phyloP scores from a whole-genome alignment of 2,797 vertebrate species.

The Urophycis tenuis region DNA sequence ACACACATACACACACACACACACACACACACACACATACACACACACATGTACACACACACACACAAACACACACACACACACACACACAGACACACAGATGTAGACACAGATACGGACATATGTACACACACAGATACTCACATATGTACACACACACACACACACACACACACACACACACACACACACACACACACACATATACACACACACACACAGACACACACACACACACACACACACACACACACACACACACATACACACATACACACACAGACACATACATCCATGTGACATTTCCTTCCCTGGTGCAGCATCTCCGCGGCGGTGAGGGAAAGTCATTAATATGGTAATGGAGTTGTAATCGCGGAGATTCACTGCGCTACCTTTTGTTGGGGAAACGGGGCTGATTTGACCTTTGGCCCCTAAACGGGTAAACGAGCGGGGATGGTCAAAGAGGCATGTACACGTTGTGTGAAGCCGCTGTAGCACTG shows the following conservation, averaged over 20 bases:
- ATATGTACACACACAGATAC: neutral
- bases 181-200: neutral
- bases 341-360: constrained; percentile 65
- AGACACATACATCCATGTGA: neutral
- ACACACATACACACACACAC: neutral
- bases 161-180: neutral
- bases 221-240: neutral
- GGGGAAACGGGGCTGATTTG: constrained; percentile 46
- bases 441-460: constrained; percentile 28
- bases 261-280: neutral
- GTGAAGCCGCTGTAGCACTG: neutral
- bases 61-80: neutral
- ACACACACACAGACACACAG: neutral
- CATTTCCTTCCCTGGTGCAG: neutral
- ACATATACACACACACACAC: neutral
- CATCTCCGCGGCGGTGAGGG: constrained; percentile 27
- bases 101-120: neutral
- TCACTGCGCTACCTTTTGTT: constrained; percentile 45
- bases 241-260: neutral
- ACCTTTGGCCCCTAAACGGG: constrained; percentile 52
- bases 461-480: constrained; percentile 3
- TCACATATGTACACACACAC: neutral
- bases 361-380: constrained; percentile 40
- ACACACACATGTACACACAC: neutral
- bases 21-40: neutral